Evolutionary conservation across 2,113 vertebrate species (phyloP).

Genomic region (Etia nguti): DNA sequence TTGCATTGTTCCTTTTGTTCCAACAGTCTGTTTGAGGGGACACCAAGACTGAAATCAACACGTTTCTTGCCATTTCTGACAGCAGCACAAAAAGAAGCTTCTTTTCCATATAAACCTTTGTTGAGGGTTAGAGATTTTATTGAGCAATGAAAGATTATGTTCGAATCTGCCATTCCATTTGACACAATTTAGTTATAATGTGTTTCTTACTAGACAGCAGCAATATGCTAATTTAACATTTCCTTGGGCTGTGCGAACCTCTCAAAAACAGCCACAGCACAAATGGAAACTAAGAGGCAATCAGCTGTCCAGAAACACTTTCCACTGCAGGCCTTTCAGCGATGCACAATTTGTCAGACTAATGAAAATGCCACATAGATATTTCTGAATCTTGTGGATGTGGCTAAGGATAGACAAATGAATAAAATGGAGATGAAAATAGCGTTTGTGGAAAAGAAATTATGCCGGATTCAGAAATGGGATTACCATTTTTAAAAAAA

Average conservation of each 20-base stretch:
- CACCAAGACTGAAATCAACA: neutral
- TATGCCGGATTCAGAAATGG: neutral
- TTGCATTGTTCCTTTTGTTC: neutral
- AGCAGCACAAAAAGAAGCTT: neutral
- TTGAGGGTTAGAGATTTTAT: neutral
- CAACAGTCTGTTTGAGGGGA: neutral
- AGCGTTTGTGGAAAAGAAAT: neutral
- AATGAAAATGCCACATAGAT: constrained; percentile 7
- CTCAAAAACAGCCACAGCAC: neutral
- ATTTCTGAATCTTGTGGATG: neutral
- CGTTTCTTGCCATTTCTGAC: neutral
- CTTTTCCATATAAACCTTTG: neutral
- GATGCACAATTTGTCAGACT: neutral
- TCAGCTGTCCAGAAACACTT: neutral
- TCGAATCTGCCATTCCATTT: neutral
- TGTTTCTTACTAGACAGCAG: neutral
- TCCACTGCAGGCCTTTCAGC: neutral
- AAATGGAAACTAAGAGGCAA: constrained; percentile 2
- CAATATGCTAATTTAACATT: constrained; percentile 26
- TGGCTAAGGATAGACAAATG: neutral
- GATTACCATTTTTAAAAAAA: neutral
- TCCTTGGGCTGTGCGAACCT: neutral
- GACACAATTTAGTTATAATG: neutral
- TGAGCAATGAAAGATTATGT: neutral
- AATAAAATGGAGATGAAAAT: neutral